phyloP scores from a whole-genome alignment of 30 jellyfish, hydroid and myxozoan species.

The Sanderia malayensis region DNA sequence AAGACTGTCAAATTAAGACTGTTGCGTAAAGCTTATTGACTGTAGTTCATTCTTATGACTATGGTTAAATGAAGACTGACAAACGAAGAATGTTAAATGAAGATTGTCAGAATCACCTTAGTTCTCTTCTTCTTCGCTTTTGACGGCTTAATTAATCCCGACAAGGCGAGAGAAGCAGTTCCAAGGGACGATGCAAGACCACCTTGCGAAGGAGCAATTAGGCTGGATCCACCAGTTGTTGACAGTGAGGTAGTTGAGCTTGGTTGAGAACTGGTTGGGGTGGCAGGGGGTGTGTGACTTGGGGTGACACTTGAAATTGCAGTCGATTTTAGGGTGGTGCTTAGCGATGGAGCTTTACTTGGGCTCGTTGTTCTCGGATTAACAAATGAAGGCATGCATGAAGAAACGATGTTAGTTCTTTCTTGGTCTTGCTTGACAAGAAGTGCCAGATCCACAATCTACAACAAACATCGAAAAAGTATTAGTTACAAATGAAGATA shows the following conservation, averaged over 20 bases:
- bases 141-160: constrained; percentile 83
- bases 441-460: constrained; percentile 97
- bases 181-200: constrained; percentile 98
- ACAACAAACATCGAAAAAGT: too few relatives aligned
- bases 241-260: constrained; percentile 18
- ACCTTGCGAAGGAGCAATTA: constrained; percentile 96
- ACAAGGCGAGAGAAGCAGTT: constrained; percentile 95
- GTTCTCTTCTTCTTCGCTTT: constrained; percentile 90
- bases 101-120: too few relatives aligned
- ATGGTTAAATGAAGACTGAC: too few relatives aligned
- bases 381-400: constrained; percentile 61
- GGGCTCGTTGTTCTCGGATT: constrained; percentile 80
- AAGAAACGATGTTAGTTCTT: constrained; percentile 47
- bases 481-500: too few relatives aligned
- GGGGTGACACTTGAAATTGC: constrained; percentile 68
- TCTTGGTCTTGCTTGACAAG: constrained; percentile 89
- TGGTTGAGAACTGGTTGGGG: constrained; percentile 57
- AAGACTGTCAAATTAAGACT: too few relatives aligned
- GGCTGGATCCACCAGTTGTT: constrained; percentile 52
- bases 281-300: constrained; percentile 81
- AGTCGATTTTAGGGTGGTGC: constrained; percentile 28
- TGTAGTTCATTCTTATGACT: too few relatives aligned
- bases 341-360: constrained; percentile 25
- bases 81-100: too few relatives aligned
- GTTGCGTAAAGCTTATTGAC: too few relatives aligned